Percentiles rank a stretch among this genome's conserved stretches.
These are phyloP conservation scores for Tetranychus truncatus DNA, from an alignment of 2,888 invertebrate genomes.

Conservation along the genomic window DNA sequence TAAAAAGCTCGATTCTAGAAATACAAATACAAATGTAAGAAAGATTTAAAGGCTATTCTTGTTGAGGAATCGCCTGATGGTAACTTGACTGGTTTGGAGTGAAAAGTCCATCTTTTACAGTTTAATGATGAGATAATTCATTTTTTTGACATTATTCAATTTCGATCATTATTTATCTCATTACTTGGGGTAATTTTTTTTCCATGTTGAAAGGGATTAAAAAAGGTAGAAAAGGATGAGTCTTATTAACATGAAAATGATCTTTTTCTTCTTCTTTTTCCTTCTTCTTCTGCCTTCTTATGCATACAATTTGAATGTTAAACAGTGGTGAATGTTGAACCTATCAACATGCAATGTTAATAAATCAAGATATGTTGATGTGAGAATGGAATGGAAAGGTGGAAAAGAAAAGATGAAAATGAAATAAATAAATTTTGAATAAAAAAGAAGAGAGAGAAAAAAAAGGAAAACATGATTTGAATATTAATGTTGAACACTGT, in stretches of 20 bases:
- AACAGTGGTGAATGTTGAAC: neutral
- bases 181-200: neutral
- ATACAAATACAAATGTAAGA: too few species aligned
- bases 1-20: too few species aligned
- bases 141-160: neutral
- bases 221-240: neutral
- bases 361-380: neutral
- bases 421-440: neutral
- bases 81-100: too few species aligned
- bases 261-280: neutral
- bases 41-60: too few species aligned
- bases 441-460: neutral
- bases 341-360: neutral
- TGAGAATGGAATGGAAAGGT: conserved; percentile 4
- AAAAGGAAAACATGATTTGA: neutral
- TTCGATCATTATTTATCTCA: neutral
- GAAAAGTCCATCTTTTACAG: too few species aligned
- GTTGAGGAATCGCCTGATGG: too few species aligned
- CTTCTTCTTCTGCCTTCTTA: neutral
- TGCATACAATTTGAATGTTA: neutral
- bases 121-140: too few species aligned
- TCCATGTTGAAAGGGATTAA: neutral
- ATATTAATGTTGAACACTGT: neutral
- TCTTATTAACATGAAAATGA: neutral
- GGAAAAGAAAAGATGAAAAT: neutral